A percentile compares a stretch with the other conserved stretches of the same genome.
These are phyloP conservation scores for Haliclystus octoradiatus DNA, from an alignment of 30 jellyfish, hydroid and myxozoan species.

Conservation along the genomic window DNA sequence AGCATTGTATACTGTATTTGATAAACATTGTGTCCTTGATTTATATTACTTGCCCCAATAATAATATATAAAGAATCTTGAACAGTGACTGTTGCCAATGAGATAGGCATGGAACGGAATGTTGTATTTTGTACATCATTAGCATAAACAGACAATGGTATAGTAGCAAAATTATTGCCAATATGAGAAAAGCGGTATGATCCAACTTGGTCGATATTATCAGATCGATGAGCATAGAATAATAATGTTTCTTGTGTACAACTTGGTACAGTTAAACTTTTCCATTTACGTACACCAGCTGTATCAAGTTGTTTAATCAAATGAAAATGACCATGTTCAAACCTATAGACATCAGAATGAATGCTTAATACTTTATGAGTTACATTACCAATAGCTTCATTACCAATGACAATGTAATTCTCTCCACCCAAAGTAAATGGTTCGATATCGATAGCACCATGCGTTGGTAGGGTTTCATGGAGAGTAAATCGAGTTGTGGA, in stretches of 20 bases:
- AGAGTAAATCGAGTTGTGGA: slow-evolving; percentile 5
- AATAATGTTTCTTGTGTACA: slow-evolving; percentile 44
- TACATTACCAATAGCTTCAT: slow-evolving; percentile 33
- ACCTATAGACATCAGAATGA: slow-evolving; percentile 34
- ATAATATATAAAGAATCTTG: slow-evolving; percentile 23
- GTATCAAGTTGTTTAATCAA: slow-evolving; percentile 21
- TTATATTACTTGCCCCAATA: slow-evolving; percentile 39
- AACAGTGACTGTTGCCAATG: slow-evolving; percentile 39
- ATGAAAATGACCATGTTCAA: slow-evolving; percentile 21
- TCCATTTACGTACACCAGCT: slow-evolving; percentile 58
- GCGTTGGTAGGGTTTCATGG: slow-evolving; percentile 42
- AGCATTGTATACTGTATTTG: slow-evolving; percentile 24
- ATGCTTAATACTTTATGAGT: slow-evolving; percentile 7
- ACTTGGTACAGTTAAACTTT: slow-evolving; percentile 29
- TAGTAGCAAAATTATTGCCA: slow-evolving; percentile 21
- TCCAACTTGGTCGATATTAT: slow-evolving; percentile 68
- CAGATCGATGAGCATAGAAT: slow-evolving; percentile 41
- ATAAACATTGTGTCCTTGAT: slow-evolving; percentile 23
- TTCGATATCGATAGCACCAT: slow-evolving; percentile 63
- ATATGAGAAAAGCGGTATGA: slow-evolving; percentile 26
- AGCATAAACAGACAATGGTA: slow-evolving; percentile 43
- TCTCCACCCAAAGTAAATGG: slow-evolving; percentile 19
- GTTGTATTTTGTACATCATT: background rate
- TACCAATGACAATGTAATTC: slow-evolving; percentile 43
- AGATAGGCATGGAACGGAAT: slow-evolving; percentile 43